Evolutionary conservation across 35 echinoderm and acorn worm genomes (phyloP), one percentile per base, ranked within the genome.

Genomic region (Strongylocentrotus purpuratus): DNA sequence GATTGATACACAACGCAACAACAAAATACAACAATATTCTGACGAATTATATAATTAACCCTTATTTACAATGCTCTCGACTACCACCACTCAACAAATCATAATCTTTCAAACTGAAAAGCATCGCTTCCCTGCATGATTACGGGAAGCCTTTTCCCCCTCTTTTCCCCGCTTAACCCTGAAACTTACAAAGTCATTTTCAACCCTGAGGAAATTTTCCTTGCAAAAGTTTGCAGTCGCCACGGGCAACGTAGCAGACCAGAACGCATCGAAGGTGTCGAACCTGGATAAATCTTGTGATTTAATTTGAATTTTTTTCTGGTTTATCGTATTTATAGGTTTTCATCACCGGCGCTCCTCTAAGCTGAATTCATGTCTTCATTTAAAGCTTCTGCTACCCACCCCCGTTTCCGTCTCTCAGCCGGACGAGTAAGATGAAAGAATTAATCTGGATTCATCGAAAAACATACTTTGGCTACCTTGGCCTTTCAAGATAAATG

Each of bases 161-260:
- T 50, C 48, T 50, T n/a, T 41, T 41, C 25, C 65, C 65, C 3
- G 65, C 20, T 15, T 22, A 78, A 78, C 65, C 22, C 65, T 78
- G 65, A 78, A 78, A 78, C 65, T n/a, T 78, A 78, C 65, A 78
- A 78, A 78, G 65, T 78, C 65, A 78, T 78, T 78, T 55, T 78
- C 65, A 78, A 78, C 22, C 61, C 22, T n/a, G 20, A 78, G 65
- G 65, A 78, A 78, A 78, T 78, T 78, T 78, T 22, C 65, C 65
- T 78, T 78, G 65, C 65, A n/a, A 78, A 78, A 78, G 65, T 78
- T 78, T 78, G 65, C 65, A 78, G 65, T 78, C 65, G 65, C 65
- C 65, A 78, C 25, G 25, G 65, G 65, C 65, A 78, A 78, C 65
- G 65, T 18, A 78, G 65, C 4, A 78, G 65, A 78, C 65, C 65